phyloP scores from a whole-genome alignment of 2,888 invertebrate genomes.

The Cyrtodaria siliqua region DNA sequence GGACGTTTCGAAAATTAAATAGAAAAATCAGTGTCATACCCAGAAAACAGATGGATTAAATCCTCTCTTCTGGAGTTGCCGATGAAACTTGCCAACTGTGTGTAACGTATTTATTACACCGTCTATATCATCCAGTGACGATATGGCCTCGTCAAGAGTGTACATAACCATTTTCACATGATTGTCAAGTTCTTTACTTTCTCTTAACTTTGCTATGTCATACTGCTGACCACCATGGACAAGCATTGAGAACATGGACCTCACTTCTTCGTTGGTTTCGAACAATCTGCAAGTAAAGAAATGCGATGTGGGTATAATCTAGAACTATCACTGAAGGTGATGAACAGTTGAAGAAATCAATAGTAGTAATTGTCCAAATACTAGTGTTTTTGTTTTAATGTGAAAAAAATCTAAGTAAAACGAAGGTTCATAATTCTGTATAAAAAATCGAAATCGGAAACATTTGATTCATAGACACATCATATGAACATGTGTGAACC shows the following conservation, averaged over 20 bases:
- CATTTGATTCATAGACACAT: too few relatives aligned
- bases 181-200: conserved; percentile 93
- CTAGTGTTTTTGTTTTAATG: too few relatives aligned
- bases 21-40: too few relatives aligned
- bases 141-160: conserved; percentile 95
- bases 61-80: conserved; percentile 89
- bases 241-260: conserved; percentile 65
- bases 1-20: too few relatives aligned
- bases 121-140: conserved; percentile 94
- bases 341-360: too few relatives aligned
- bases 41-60: conserved; percentile 96
- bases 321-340: too few relatives aligned
- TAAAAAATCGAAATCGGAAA: too few relatives aligned
- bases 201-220: conserved; percentile 92
- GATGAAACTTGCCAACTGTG: conserved; percentile 93
- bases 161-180: conserved; percentile 96
- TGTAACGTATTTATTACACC: conserved; percentile 93
- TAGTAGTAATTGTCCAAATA: too few relatives aligned
- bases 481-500: too few relatives aligned
- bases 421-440: too few relatives aligned
- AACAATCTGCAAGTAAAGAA: conserved; percentile 68
- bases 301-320: too few relatives aligned
- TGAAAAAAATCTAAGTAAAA: too few relatives aligned
- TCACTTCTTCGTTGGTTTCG: conserved; percentile 71
- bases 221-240: conserved; percentile 45